Conservation (phyloP, 2,113 vertebrate genomes). For the Mola mola region DNA sequence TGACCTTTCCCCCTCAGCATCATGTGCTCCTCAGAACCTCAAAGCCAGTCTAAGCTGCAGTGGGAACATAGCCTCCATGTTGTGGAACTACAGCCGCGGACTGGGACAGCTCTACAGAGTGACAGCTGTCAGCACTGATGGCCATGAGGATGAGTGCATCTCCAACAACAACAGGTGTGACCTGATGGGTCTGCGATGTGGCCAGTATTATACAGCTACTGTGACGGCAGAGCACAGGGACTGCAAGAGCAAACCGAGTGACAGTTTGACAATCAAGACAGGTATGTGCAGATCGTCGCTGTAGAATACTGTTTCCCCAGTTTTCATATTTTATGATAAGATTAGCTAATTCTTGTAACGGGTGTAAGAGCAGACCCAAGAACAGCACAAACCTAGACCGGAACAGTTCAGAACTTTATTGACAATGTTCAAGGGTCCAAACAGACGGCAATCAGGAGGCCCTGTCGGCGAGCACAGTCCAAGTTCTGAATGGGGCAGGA, state of each 20-base stretch:
- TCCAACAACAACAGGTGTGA: slow-evolving; percentile 62
- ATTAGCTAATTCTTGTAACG: no score
- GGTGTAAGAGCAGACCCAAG: no score
- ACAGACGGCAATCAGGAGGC: no score
- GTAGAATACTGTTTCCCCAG: neutral
- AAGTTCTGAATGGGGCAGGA: no score
- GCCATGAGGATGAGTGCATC: slow-evolving; percentile 60
- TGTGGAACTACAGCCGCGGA: slow-evolving; percentile 62
- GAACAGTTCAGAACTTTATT: no score
- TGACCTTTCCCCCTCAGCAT: slow-evolving; percentile 52
- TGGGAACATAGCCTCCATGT: slow-evolving; percentile 71
- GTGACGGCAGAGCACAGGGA: slow-evolving; percentile 68
- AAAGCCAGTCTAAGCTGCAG: slow-evolving; percentile 69
- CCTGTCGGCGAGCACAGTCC: no score
- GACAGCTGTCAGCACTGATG: slow-evolving; percentile 48
- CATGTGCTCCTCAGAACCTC: slow-evolving; percentile 73
- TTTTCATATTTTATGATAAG: neutral
- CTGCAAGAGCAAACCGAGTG: slow-evolving; percentile 72
- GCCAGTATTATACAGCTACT: slow-evolving; percentile 70
- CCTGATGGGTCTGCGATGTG: slow-evolving; percentile 73
- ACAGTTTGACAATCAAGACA: slow-evolving; percentile 67
- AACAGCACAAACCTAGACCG: no score
- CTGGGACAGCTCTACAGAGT: slow-evolving; percentile 69
- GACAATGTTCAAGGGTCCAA: no score
- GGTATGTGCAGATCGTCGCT: slow-evolving; percentile 53